These are phyloP conservation scores for Babylonia areolata DNA, from an alignment of 1,140 invertebrate species.

Conservation along the genomic window DNA sequence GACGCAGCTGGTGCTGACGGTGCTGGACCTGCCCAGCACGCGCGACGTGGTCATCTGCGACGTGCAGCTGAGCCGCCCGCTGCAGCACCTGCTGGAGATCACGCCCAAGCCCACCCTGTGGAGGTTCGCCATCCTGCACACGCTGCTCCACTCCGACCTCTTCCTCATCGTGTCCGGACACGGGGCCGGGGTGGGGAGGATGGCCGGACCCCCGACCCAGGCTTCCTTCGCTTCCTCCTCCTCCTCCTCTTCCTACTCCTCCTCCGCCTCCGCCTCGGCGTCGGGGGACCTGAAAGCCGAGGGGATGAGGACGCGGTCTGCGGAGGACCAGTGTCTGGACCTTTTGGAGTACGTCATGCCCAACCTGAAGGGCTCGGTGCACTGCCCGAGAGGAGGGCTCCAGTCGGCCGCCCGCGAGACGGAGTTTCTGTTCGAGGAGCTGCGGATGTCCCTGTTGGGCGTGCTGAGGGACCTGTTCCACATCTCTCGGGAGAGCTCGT, in stretches of 20 bases:
- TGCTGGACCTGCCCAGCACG: slow-evolving; percentile 37
- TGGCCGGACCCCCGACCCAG: neutral
- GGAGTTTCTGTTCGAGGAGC: slow-evolving; percentile 30
- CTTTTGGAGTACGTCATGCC: slow-evolving; percentile 46
- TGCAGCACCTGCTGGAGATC: slow-evolving; percentile 48
- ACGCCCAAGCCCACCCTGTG: slow-evolving; percentile 45
- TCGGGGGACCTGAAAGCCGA: neutral
- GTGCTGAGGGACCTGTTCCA: slow-evolving; percentile 33
- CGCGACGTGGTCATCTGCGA: slow-evolving; percentile 43
- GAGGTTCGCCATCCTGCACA: slow-evolving; percentile 53
- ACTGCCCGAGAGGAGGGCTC: slow-evolving; percentile 37
- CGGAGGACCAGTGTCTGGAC: slow-evolving; percentile 50
- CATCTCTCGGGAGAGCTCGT: slow-evolving; percentile 38
- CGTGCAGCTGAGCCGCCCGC: slow-evolving; percentile 36
- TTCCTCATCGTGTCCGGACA: slow-evolving; percentile 37
- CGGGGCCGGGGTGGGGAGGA: neutral
- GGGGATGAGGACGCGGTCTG: slow-evolving; percentile 15
- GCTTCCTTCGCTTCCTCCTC: too few species aligned
- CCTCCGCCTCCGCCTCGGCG: neutral
- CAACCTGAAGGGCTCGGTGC: slow-evolving; percentile 36
- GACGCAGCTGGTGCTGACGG: slow-evolving; percentile 43
- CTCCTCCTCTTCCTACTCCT: neutral
- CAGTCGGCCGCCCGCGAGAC: slow-evolving; percentile 9
- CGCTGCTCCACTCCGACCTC: slow-evolving; percentile 50
- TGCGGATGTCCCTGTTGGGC: slow-evolving; percentile 37